These are phyloP conservation scores for Bothrops jararaca DNA, from an alignment of 2,113 vertebrate species.

Conservation along the genomic window DNA sequence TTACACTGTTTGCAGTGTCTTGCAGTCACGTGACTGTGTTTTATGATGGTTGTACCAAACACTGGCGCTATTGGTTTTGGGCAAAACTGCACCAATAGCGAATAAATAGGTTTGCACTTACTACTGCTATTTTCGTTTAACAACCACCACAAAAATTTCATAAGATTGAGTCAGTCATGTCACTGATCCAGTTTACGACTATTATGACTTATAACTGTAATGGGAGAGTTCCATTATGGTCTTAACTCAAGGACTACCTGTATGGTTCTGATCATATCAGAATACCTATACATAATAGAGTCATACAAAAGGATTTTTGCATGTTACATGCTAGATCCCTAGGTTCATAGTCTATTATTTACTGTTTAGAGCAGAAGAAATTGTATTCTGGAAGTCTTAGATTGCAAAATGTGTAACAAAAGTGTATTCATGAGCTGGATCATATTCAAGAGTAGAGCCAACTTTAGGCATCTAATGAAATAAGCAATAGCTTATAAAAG, in stretches of 20 bases:
- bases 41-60: not conserved
- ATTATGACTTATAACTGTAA: not conserved
- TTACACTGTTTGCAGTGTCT: not conserved
- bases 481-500: not conserved
- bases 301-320: not conserved
- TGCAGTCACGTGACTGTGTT: not conserved
- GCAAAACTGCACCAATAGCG: not conserved
- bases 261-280: not conserved
- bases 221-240: not conserved
- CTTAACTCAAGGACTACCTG: not conserved
- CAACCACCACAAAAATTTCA: not conserved
- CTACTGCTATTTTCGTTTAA: not conserved
- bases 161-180: not conserved
- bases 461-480: not conserved
- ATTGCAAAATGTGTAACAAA: not conserved
- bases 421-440: not conserved
- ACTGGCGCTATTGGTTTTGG: not conserved
- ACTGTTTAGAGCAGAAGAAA: not conserved
- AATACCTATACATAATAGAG: not conserved
- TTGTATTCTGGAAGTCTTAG: not conserved
- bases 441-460: not conserved
- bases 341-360: not conserved
- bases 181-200: not conserved
- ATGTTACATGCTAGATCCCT: not conserved
- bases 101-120: not conserved